Evolutionary conservation across 1,140 invertebrate species (phyloP).

Genomic region (Charaxes varanes): DNA sequence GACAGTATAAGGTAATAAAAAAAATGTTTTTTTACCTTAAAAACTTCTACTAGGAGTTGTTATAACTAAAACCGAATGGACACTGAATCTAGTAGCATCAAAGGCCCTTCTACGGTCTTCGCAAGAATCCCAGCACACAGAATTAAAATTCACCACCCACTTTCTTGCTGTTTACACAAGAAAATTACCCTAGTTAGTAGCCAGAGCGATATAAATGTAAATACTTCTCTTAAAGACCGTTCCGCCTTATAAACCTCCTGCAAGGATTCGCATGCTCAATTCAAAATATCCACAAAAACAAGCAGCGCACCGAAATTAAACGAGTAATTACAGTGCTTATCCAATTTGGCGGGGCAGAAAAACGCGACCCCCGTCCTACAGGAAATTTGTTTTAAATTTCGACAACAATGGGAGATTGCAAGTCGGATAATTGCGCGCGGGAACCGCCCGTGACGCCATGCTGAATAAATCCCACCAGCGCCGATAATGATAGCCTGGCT

Average conservation of each 20-base stretch:
- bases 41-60: too few species aligned
- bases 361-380: conserved; percentile 62
- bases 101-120: too few species aligned
- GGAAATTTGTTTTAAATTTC: conserved; percentile 73
- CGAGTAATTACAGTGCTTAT: conserved; percentile 68
- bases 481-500: conserved; percentile 57
- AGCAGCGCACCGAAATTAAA: conserved; percentile 47
- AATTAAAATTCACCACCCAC: conserved; percentile 1
- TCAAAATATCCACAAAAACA: conserved; percentile 49
- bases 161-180: conserved; percentile 9
- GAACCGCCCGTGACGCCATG: conserved; percentile 51
- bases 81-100: too few species aligned
- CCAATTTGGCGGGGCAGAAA: conserved; percentile 66
- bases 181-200: conserved; percentile 25
- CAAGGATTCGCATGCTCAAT: conserved; percentile 35
- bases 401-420: conserved; percentile 68
- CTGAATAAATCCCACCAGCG: conserved; percentile 46
- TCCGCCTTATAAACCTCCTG: conserved; percentile 44
- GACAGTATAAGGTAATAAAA: too few species aligned
- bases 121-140: conserved; percentile 1
- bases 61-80: too few species aligned
- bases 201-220: conserved; percentile 40
- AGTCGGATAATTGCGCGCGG: conserved; percentile 57
- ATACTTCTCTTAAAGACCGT: conserved; percentile 32
- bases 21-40: too few species aligned